A percentile compares a stretch with the other conserved stretches of the same genome.
Conservation (phyloP, 2,888 invertebrate genomes). For the Adineta ricciae region DNA sequence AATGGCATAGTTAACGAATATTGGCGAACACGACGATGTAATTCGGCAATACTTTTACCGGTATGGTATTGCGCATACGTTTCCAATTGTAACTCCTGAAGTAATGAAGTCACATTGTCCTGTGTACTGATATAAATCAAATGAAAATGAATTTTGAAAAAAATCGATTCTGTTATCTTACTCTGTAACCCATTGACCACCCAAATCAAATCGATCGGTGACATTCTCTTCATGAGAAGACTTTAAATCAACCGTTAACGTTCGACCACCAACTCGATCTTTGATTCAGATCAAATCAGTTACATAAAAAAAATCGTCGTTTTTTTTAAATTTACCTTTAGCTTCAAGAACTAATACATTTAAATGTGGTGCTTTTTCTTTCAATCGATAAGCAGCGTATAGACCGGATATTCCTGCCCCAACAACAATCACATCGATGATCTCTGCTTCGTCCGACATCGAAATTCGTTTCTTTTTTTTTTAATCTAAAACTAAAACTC, state of each 20-base stretch:
- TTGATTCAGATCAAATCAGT: constrained; percentile 15
- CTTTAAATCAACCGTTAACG: constrained; percentile 41
- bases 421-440: constrained; percentile 43
- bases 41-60: constrained; percentile 42
- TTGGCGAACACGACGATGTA: constrained; percentile 40
- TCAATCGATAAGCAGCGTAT: constrained; percentile 46
- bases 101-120: constrained; percentile 42
- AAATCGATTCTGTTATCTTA: constrained; percentile 35
- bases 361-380: constrained; percentile 40
- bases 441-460: neutral
- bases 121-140: constrained; percentile 39
- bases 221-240: constrained; percentile 40
- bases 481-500: neutral
- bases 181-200: constrained; percentile 49
- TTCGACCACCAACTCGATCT: constrained; percentile 48
- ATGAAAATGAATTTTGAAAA: neutral
- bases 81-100: constrained; percentile 43
- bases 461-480: too few species aligned
- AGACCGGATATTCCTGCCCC: constrained; percentile 48
- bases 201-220: constrained; percentile 41
- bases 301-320: constrained; percentile 8
- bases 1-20: constrained; percentile 44
- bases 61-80: constrained; percentile 41
- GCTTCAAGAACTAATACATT: constrained; percentile 49
- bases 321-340: constrained; percentile 41